Percentiles rank a stretch among this genome's conserved stretches.
phyloP scores from a whole-genome alignment of 2,797 vertebrate species.

The Semotilus atromaculatus region DNA sequence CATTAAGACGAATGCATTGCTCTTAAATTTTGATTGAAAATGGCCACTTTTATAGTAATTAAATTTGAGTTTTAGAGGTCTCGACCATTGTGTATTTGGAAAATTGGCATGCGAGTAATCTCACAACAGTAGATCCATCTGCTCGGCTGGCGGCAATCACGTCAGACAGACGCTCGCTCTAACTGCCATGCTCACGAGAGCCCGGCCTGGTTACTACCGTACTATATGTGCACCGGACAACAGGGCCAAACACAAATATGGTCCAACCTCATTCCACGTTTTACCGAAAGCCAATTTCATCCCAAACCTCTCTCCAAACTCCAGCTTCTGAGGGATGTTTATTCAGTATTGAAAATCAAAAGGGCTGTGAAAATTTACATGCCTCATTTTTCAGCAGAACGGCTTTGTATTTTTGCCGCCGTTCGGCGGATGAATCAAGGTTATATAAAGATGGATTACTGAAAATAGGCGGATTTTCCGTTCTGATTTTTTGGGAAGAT shows the following conservation, averaged over 20 bases:
- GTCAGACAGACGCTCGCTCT: conserved; percentile 21
- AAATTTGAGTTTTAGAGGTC: conserved; percentile 24
- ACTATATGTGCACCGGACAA: neutral
- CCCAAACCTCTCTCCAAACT: conserved; percentile 1
- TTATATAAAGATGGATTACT: conserved; percentile 11
- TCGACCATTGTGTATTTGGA: conserved; percentile 28
- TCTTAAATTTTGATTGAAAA: neutral
- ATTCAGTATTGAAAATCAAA: conserved; percentile 17
- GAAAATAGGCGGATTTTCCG: neutral
- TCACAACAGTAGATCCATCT: conserved; percentile 49
- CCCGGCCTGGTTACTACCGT: neutral
- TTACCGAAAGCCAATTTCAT: conserved; percentile 6
- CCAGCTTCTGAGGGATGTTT: conserved; percentile 1
- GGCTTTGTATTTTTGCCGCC: neutral
- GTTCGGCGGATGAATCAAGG: neutral
- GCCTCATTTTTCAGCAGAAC: neutral
- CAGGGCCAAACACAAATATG: conserved; percentile 22
- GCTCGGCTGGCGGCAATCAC: conserved; percentile 32
- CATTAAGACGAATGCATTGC: neutral
- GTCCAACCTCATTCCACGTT: neutral
- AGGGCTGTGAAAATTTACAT: neutral
- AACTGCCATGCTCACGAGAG: conserved; percentile 36
- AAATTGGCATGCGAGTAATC: conserved; percentile 43
- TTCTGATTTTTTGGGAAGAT: neutral
- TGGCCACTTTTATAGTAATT: neutral